These are phyloP conservation scores for Pangasius macronema DNA, from an alignment of 2,797 vertebrate genomes.

Conservation along the genomic window DNA sequence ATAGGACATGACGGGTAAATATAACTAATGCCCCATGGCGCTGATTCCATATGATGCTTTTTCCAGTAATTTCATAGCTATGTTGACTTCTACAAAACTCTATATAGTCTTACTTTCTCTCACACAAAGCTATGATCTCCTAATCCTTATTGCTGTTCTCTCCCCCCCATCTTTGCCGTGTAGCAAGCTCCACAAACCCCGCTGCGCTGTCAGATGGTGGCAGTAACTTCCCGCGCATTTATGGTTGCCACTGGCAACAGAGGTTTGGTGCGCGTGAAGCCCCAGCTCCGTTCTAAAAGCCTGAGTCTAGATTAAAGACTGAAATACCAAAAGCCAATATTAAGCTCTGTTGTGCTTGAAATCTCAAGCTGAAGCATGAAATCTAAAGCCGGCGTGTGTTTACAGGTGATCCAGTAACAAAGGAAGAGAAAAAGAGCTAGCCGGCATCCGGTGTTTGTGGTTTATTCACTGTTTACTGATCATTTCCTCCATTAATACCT, in stretches of 20 bases:
- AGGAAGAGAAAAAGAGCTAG: neutral
- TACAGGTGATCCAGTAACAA: neutral
- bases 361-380: constrained; percentile 7
- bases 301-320: constrained; percentile 15
- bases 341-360: constrained; percentile 13
- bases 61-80: neutral
- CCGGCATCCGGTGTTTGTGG: neutral
- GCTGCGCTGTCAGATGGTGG: constrained; percentile 54
- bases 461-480: constrained; percentile 9
- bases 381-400: neutral
- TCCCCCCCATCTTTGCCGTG: neutral
- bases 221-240: constrained; percentile 52
- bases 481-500: constrained; percentile 5
- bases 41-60: neutral
- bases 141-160: constrained; percentile 4
- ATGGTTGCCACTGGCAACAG: constrained; percentile 62
- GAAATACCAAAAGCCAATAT: constrained; percentile 33
- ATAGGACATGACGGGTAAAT: neutral
- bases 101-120: neutral
- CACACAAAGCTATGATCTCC: constrained; percentile 2
- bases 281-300: constrained; percentile 33
- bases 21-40: neutral
- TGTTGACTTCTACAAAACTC: neutral
- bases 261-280: constrained; percentile 16
- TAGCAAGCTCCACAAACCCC: constrained; percentile 30